Evolutionary conservation across 2,888 invertebrate genomes (phyloP).

Genomic region (Fragum fragum): DNA sequence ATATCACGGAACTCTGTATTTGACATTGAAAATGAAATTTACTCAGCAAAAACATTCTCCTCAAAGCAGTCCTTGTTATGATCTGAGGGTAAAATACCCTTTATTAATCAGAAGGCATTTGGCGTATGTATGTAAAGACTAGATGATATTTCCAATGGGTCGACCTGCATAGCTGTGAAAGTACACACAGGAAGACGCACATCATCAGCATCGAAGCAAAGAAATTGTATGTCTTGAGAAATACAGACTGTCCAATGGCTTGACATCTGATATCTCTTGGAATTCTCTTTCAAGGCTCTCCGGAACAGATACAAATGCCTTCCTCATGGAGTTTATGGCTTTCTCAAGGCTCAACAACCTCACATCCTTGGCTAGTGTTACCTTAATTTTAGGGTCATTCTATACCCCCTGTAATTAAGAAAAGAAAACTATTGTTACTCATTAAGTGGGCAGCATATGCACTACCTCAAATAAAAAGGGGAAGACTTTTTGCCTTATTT

Average conservation of each 20-base stretch:
- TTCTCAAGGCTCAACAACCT: conserved; percentile 57
- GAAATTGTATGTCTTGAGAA: conserved; percentile 46
- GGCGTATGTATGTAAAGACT: no score
- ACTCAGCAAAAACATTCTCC: no score
- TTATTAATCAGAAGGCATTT: no score
- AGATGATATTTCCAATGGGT: no score
- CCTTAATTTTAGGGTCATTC: conserved; percentile 35
- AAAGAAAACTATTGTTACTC: background rate
- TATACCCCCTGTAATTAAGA: conserved; percentile 16
- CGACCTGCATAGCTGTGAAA: conserved; percentile 44
- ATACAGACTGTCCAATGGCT: conserved; percentile 42
- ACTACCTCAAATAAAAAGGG: no score
- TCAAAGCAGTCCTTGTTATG: no score
- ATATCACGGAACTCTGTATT: no score
- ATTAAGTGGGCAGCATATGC: no score
- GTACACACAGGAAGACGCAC: conserved; percentile 46
- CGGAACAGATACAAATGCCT: conserved; percentile 41
- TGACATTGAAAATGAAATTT: no score
- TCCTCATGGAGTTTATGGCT: conserved; percentile 37
- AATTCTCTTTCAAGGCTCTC: conserved; percentile 54
- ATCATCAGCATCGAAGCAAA: conserved; percentile 48
- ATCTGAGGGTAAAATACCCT: no score
- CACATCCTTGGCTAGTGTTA: conserved; percentile 46
- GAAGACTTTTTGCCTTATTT: no score
- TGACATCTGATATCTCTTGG: conserved; percentile 40